Base-by-base conservation (phyloP, 2,888 invertebrate genomes). In the Meganola albula region DNA sequence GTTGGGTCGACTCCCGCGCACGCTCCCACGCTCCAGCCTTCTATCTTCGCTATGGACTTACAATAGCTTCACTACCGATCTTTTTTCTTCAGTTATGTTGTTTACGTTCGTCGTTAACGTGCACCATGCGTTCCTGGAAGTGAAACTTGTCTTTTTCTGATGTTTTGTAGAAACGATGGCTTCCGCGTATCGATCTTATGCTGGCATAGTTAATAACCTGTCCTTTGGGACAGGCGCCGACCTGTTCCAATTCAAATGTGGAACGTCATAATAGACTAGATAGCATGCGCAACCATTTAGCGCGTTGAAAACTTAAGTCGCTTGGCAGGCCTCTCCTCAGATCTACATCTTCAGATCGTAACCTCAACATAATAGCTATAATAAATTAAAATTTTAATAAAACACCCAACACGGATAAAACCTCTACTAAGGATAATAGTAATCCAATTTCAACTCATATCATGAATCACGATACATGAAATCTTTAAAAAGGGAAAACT, bases 21-120 rank as follows among this genome's bases (percentile, higher is more conserved):
- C 49, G 53, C 70, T 79, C 83, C 75, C 84, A 82, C 83, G 79
- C 54, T 57, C 58, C 52, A 58, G 65, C 67, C 76, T 76, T 73
- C 77, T 74, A 73, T 68, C 74, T 72, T 63, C 66, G 60, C 63
- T 63, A 59, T 58, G 71, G 64, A 64, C 67, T 58, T 46, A 82
- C 80, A 83, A 82, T 80, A 64, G 75, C 68, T 58, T 66, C 66
- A 58, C 71, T 74, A 72, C 71, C 68, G 68, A 63, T 58, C 53
- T 73, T 83, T 84, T 82, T 77, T 75, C 48, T 54, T 45, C 59
- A 61, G 57, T 67, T 73, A 67, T 67, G 71, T 74, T 74, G 65
- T 69, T 67, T 71, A 65, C 69, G 64, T 73, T 69, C 73, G 69
- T 72, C 58, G 64, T 71, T 68, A 69, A 53, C 59, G 66, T 63